Conservation (phyloP, 2,113 vertebrate genomes). For the Danionella cerebrum region DNA sequence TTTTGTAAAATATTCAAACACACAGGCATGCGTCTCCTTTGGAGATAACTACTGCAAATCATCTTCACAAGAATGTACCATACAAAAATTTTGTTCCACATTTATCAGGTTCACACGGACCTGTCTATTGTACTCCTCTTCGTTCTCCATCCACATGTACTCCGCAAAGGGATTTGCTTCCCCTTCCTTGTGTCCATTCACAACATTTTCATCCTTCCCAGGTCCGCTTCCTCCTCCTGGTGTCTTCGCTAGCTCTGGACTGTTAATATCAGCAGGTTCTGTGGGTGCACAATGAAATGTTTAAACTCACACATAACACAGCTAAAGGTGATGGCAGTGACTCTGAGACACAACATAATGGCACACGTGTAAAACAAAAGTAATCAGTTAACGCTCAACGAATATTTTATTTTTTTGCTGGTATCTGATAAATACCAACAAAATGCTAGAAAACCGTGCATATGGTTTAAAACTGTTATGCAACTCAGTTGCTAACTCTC, state of each 20-base stretch:
- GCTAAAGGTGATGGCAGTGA: not conserved
- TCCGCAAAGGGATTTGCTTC: slow-evolving; percentile 75
- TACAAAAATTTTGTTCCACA: not conserved
- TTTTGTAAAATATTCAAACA: no score
- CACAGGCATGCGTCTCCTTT: no score
- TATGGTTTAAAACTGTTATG: not conserved
- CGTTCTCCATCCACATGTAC: slow-evolving; percentile 87
- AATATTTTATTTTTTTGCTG: no score
- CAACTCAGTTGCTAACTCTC: slow-evolving; percentile 7
- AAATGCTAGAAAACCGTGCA: no score
- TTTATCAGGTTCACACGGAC: slow-evolving; percentile 40
- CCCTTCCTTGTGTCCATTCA: slow-evolving; percentile 68
- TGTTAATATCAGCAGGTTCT: slow-evolving; percentile 72
- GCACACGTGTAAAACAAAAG: not conserved
- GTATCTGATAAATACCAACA: no score
- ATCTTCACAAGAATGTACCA: no score
- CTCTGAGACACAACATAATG: no score
- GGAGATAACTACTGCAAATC: no score
- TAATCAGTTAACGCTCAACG: no score
- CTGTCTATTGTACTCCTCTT: slow-evolving; percentile 79
- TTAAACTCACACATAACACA: not conserved
- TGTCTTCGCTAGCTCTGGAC: slow-evolving; percentile 60
- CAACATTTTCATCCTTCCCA: slow-evolving; percentile 52
- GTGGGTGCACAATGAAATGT: not conserved
- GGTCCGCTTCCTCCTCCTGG: slow-evolving; percentile 37